Evolutionary conservation across 1,140 invertebrate genomes (phyloP).

Genomic region (Cotesia vestalis): DNA sequence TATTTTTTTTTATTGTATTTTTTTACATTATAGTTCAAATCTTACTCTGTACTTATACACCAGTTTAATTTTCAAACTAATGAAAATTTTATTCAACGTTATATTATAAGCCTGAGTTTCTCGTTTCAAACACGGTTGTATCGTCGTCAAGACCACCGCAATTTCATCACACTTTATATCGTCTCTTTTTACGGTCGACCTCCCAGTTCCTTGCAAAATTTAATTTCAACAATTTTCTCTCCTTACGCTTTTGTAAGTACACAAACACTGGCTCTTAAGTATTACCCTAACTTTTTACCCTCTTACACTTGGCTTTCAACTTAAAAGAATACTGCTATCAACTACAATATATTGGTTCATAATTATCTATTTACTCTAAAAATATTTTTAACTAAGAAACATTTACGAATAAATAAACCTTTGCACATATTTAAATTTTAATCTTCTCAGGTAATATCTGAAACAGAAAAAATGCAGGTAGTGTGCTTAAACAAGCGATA

Average conservation of each 20-base stretch:
- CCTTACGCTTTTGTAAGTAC: slow-evolving; percentile 16
- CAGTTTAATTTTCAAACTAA: slow-evolving; percentile 25
- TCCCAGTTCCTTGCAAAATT: slow-evolving; percentile 27
- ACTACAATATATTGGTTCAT: neutral
- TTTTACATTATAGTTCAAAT: neutral
- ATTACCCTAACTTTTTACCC: neutral
- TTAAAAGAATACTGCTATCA: neutral
- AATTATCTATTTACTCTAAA: neutral
- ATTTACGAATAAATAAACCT: slow-evolving; percentile 1
- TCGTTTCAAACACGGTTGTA: slow-evolving; percentile 6
- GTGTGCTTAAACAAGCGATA: no score
- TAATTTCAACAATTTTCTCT: slow-evolving; percentile 32
- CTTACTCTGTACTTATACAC: slow-evolving; percentile 3
- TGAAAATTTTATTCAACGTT: slow-evolving; percentile 29
- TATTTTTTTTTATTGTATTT: neutral
- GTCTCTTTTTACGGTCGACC: slow-evolving; percentile 6
- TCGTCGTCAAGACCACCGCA: slow-evolving; percentile 20
- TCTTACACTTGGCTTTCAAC: slow-evolving; percentile 17
- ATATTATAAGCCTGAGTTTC: slow-evolving; percentile 1
- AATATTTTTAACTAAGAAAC: neutral
- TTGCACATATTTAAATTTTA: neutral
- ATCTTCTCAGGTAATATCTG: no score
- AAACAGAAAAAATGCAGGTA: no score
- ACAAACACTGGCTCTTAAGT: neutral
- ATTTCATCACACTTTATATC: slow-evolving; percentile 25